Base-by-base conservation (phyloP, 1,140 invertebrate species). In the Triops cancriformis region DNA sequence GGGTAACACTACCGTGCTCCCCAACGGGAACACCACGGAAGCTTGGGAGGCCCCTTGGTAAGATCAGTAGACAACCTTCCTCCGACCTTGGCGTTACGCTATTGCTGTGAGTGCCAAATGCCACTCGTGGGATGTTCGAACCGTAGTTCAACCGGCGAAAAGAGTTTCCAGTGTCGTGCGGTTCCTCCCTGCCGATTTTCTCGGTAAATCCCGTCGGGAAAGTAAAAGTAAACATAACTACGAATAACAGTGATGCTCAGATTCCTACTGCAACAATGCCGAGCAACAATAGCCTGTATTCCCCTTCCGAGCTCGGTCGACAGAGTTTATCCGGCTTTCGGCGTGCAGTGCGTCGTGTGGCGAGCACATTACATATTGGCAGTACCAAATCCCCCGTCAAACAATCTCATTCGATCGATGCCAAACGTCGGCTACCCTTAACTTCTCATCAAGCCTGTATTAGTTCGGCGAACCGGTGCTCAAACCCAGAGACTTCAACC, bases 281-380 rank as follows among this genome's bases (percentile, higher is more conserved):
- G 18, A 64, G 51, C n/a, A 64, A 9, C 23, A 64, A 64, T 64
- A 64, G 51, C 51, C 6, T 64, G 5, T 64, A 6, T 18, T 64
- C 51, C 18, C 4, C 51, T 5, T 5, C 51, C 51, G 51, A 10
- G 51, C 51, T 64, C 23, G 18, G 51, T 18, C 6, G 51, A 12
- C 51, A 14, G 10, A 64, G 74, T 18, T 45, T 76, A 42, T 14
- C 74, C 26, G 45, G 26, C 10, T 76, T 76, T 26, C 27, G 74
- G 0, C 37, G 37, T 27, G 74, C 74, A 11, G 74, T 76, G 27
- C 74, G 45, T 18, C 74, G 74, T 11, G 74, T 76, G 74, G 74
- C 74, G 12, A 23, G 4, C 37, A 76, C 37, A 28, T 42, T 76
- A 31, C 74, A 76, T 31, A 41, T 43, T 42, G 11, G 37, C 37